A percentile compares a stretch with the other conserved stretches of the same genome.
phyloP scores from a whole-genome alignment of 2,113 vertebrate species.

The Pogonocichla stellata region DNA sequence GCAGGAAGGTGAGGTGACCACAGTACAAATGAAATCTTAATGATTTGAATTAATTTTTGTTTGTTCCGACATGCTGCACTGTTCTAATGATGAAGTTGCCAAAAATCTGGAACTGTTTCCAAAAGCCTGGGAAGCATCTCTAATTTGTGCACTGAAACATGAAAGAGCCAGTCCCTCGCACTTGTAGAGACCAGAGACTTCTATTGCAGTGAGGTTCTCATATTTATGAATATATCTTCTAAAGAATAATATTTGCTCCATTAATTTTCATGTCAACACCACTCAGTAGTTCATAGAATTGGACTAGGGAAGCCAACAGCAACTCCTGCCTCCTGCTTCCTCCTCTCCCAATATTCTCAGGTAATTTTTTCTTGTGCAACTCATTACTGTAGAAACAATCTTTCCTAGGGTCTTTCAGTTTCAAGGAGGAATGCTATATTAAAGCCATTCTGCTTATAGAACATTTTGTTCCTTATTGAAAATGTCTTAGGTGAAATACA shows the following conservation, averaged over 20 bases:
- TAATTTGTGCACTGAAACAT: constrained; percentile 2
- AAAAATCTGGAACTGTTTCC: constrained; percentile 20
- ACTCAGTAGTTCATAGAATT: background rate
- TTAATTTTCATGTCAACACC: background rate
- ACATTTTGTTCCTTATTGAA: constrained; percentile 27
- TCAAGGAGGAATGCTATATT: background rate
- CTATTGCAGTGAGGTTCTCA: background rate
- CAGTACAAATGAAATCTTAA: background rate
- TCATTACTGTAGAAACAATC: constrained; percentile 7
- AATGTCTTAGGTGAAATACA: constrained; percentile 25
- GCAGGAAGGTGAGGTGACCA: background rate
- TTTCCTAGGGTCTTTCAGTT: constrained; percentile 23
- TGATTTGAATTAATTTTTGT: background rate
- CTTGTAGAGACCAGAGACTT: background rate
- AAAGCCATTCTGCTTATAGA: background rate
- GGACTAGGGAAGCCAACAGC: background rate
- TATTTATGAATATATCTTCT: background rate
- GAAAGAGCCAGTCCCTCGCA: background rate
- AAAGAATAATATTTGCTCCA: background rate
- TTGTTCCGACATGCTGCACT: background rate
- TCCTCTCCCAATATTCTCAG: background rate
- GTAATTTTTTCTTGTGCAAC: background rate
- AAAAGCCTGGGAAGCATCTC: background rate
- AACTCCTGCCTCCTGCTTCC: background rate
- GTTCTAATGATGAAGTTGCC: background rate